Evolutionary conservation across 2,113 vertebrate genomes (phyloP).

Genomic region (Prolemur simus): DNA sequence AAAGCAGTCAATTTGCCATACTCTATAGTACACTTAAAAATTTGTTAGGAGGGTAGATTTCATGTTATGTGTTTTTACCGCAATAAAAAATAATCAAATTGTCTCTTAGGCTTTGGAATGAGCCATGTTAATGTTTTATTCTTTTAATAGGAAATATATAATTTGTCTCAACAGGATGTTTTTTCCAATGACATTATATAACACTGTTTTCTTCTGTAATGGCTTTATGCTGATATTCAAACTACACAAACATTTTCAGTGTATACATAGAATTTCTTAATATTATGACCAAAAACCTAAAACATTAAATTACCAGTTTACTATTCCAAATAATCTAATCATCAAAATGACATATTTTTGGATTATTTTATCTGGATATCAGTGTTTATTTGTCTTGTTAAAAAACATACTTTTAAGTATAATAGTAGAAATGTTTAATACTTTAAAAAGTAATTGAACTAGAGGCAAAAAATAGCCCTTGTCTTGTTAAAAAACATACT

Average conservation of each 20-base stretch:
- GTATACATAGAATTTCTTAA: not conserved
- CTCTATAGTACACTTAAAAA: not conserved
- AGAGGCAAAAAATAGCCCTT: too few relatives aligned
- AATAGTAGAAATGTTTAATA: too few relatives aligned
- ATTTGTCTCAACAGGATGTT: not conserved
- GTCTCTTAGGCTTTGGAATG: not conserved
- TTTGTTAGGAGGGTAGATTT: not conserved
- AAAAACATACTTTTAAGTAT: too few relatives aligned
- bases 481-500: not conserved
- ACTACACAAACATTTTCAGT: not conserved
- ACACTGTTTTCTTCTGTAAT: constrained; percentile 21
- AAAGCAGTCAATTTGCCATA: not conserved
- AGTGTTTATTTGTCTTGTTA: not conserved
- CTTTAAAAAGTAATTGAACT: too few relatives aligned
- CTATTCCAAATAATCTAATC: not conserved
- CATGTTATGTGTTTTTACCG: not conserved
- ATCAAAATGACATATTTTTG: not conserved
- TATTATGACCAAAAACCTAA: not conserved
- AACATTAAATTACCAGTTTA: not conserved
- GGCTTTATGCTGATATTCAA: not conserved
- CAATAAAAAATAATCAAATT: not conserved
- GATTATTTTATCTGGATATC: not conserved
- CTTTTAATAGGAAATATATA: not conserved
- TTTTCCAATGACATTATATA: not conserved
- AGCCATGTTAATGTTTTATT: not conserved